Conservation (phyloP, 2,888 invertebrate genomes). For the Polia nebulosa region DNA sequence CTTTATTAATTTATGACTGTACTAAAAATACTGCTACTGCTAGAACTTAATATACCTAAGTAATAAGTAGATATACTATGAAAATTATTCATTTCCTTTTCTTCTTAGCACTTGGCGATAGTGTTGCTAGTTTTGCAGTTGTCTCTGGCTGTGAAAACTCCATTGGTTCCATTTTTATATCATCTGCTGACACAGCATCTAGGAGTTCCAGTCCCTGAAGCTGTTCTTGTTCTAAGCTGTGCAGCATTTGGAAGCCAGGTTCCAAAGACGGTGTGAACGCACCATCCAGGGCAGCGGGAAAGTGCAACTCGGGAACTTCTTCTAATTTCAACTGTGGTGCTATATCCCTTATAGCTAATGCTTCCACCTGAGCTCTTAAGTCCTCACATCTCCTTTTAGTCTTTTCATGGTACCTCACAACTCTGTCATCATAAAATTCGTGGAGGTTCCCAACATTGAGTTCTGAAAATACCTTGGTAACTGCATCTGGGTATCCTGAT, state of each 20-base stretch:
- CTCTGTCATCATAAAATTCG: slow-evolving; percentile 84
- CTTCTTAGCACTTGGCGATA: slow-evolving; percentile 86
- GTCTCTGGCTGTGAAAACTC: slow-evolving; percentile 84
- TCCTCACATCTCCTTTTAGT: slow-evolving; percentile 81
- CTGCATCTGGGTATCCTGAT: slow-evolving; percentile 86
- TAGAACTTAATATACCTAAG: slow-evolving; percentile 21
- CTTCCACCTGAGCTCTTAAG: slow-evolving; percentile 79
- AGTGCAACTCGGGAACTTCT: slow-evolving; percentile 90
- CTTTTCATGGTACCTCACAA: slow-evolving; percentile 83
- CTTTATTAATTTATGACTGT: slow-evolving; percentile 8
- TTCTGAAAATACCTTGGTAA: slow-evolving; percentile 87
- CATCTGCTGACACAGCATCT: slow-evolving; percentile 82
- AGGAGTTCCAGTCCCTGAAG: slow-evolving; percentile 85
- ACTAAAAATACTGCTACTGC: not conserved
- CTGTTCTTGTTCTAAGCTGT: slow-evolving; percentile 92
- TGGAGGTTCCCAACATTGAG: slow-evolving; percentile 85
- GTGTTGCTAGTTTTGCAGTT: slow-evolving; percentile 76
- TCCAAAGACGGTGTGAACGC: slow-evolving; percentile 91
- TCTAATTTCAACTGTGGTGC: slow-evolving; percentile 85
- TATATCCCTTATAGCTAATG: slow-evolving; percentile 80
- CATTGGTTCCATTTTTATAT: slow-evolving; percentile 86
- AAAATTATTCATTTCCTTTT: slow-evolving; percentile 81
- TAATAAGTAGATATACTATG: slow-evolving; percentile 1
- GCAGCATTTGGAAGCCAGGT: slow-evolving; percentile 93
- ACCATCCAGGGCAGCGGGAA: slow-evolving; percentile 88